Evolutionary conservation across 1,140 invertebrate species (phyloP), one percentile per base, ranked within the genome.

Genomic region (Camponotus vicinus): DNA sequence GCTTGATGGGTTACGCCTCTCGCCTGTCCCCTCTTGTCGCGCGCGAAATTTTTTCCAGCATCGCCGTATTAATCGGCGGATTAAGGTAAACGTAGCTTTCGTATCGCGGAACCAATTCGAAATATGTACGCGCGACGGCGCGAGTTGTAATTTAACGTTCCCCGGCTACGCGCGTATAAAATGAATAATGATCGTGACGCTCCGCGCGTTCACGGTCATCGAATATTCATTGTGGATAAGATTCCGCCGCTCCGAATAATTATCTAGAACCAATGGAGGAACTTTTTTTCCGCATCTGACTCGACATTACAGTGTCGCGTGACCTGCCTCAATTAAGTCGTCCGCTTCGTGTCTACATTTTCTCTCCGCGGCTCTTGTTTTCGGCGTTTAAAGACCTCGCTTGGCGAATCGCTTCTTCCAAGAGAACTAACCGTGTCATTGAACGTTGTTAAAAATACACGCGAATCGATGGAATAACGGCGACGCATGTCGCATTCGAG

Each of bases 261-360:
- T 73, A 75, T 73, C 52, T 37, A 42, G 34, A 61, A 45, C 79
- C 69, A 52, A 61, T 45, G 79, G 55, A 7, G 27, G 18, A 61
- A 73, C 52, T 63, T 77, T 78, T 70, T 49, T 34, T 9, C 27
- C 21, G 15, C 34, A 37, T 13, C 79, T 45, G 79, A 82, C 79
- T 82, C 79, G 67, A 27, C 79, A 59, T 59, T 63, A 73, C 61
- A 21, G 45, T 15, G 37, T 82, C 37, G 79, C 67, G 79, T 82
- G 79, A 82, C 79, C 52, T 7, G 40, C 21, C 37, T 73, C 79
- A 82, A 82, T 82, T 82, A 82, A 82, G 79, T 73, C 77, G 77
- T 82, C 27, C 37, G 67, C 18, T 73, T 71, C 67, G 79, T 82
- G 79, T 55, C 34, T 59, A 67, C 27, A 40, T 73, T 82, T 55